Conservation (phyloP, 2,113 vertebrate species). For the Lonchura striata region DNA sequence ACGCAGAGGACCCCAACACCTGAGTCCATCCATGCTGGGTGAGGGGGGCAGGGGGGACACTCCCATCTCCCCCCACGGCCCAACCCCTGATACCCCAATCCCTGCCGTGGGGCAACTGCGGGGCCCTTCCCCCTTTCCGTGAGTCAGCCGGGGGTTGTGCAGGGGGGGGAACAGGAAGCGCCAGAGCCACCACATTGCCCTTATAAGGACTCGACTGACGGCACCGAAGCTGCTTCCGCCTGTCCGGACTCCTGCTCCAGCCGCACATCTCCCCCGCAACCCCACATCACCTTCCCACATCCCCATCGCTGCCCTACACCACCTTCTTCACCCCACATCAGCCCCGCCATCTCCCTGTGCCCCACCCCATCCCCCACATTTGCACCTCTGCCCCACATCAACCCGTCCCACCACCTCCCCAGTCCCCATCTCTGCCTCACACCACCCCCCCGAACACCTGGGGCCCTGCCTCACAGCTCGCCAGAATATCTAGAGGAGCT, state of each 20-base stretch:
- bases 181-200: background rate
- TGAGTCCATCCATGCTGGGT: background rate
- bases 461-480: background rate
- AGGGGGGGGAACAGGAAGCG: background rate
- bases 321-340: background rate
- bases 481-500: no score
- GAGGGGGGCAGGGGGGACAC: no score
- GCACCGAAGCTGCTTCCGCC: background rate
- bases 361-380: no score
- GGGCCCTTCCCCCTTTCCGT: background rate
- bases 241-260: background rate
- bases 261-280: background rate
- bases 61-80: no score
- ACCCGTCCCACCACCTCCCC: no score
- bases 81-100: background rate
- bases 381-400: background rate
- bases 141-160: background rate
- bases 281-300: background rate
- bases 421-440: background rate
- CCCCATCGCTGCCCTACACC: no score
- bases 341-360: background rate
- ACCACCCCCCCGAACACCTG: no score
- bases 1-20: accelerated
- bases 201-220: background rate
- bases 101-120: background rate